Percentiles rank a stretch among this genome's conserved stretches.
Evolutionary conservation across 1,140 invertebrate species (phyloP).

Genomic region (Sesamia nonagrioides): DNA sequence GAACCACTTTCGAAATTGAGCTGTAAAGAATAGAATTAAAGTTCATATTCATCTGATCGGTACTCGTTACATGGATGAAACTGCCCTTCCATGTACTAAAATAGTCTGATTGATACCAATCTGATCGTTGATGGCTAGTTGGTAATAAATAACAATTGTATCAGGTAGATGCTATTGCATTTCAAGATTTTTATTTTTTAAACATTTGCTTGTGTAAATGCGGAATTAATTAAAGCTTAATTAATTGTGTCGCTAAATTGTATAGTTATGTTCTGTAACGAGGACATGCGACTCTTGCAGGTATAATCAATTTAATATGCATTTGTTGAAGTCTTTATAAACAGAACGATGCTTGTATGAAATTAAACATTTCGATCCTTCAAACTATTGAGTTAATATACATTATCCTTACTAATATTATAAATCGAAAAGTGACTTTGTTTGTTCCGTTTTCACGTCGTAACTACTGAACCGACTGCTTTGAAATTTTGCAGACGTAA

Average conservation of each 20-base stretch:
- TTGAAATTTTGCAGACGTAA: too few species aligned
- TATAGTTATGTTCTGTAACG: constrained; percentile 15
- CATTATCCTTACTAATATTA: too few species aligned
- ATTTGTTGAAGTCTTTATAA: background rate
- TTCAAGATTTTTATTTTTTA: constrained; percentile 43
- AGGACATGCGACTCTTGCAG: constrained; percentile 27
- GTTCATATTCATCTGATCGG: background rate
- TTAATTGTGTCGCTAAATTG: constrained; percentile 34
- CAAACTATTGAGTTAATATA: background rate
- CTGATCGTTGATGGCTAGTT: constrained; percentile 53
- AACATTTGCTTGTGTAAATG: constrained; percentile 40
- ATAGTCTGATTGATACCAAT: constrained; percentile 61
- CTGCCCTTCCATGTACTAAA: constrained; percentile 55
- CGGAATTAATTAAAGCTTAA: constrained; percentile 37
- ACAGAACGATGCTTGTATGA: background rate
- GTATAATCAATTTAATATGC: constrained; percentile 35
- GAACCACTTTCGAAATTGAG: background rate
- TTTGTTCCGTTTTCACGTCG: too few species aligned
- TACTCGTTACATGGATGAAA: constrained; percentile 17
- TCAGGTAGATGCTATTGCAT: constrained; percentile 39
- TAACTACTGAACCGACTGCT: too few species aligned
- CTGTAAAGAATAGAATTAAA: constrained; percentile 12
- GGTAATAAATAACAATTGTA: constrained; percentile 56
- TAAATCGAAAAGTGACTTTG: too few species aligned
- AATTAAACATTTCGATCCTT: background rate